Evolutionary conservation across 2,797 vertebrate species (phyloP).

Genomic region (Enteromius paludinosus): DNA sequence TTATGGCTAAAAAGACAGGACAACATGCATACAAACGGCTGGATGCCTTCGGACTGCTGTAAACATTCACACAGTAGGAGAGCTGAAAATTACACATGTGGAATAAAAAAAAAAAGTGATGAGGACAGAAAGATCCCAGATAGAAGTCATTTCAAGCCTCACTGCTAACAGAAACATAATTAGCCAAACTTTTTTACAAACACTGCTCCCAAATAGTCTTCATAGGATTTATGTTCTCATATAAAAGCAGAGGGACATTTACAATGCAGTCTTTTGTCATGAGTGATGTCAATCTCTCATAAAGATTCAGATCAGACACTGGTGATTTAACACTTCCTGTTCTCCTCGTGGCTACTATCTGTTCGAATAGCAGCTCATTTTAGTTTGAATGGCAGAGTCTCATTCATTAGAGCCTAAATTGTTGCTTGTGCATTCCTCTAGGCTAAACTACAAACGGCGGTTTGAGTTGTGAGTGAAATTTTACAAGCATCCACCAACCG

Average conservation of each 20-base stretch:
- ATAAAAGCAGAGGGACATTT: constrained; percentile 39
- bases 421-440: constrained; percentile 54
- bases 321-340: constrained; percentile 61
- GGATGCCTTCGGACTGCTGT: constrained; percentile 31
- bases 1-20: constrained; percentile 68
- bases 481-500: constrained; percentile 25
- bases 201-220: constrained; percentile 13
- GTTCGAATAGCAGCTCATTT: constrained; percentile 32
- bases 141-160: not conserved
- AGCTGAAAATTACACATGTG: constrained; percentile 8
- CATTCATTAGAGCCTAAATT: constrained; percentile 57
- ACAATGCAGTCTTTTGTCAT: constrained; percentile 70
- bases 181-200: constrained; percentile 36
- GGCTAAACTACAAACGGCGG: constrained; percentile 31
- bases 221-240: constrained; percentile 31
- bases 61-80: constrained; percentile 23
- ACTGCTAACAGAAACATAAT: constrained; percentile 18
- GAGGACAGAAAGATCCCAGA: not conserved
- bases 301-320: constrained; percentile 64
- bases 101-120: not conserved
- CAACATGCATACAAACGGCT: not conserved
- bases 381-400: constrained; percentile 47
- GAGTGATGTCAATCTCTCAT: constrained; percentile 66
- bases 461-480: constrained; percentile 23
- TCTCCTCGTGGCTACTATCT: not conserved